Percentiles rank a stretch among this genome's conserved stretches.
Evolutionary conservation across 1,140 invertebrate species (phyloP).

Genomic region (Zeugodacus cucurbitae): DNA sequence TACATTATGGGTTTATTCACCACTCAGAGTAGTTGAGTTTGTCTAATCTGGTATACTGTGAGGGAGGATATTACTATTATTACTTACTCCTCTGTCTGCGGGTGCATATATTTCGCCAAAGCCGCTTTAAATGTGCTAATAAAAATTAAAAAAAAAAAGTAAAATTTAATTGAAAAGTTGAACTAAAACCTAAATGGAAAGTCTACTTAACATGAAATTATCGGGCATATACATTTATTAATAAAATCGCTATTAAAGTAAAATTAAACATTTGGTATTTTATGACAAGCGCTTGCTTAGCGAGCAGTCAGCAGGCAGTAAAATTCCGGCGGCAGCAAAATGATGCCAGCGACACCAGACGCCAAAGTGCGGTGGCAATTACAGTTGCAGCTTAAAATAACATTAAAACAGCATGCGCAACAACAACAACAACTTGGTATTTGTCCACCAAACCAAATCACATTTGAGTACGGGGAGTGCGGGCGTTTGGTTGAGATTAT

Average conservation of each 20-base stretch:
- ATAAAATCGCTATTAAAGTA: slow-evolving; percentile 31
- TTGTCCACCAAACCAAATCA: neutral
- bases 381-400: slow-evolving; percentile 11
- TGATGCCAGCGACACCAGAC: neutral
- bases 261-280: slow-evolving; percentile 17
- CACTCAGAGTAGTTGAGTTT: too few relatives aligned
- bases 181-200: neutral
- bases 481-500: neutral
- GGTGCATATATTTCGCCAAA: too few relatives aligned
- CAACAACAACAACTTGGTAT: neutral
- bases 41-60: too few relatives aligned
- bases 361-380: slow-evolving; percentile 31
- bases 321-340: neutral
- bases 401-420: neutral
- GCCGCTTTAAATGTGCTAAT: too few relatives aligned
- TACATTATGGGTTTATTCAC: too few relatives aligned
- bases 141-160: too few relatives aligned
- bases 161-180: too few relatives aligned
- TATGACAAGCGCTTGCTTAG: neutral
- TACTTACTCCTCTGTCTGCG: too few relatives aligned
- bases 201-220: neutral
- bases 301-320: neutral
- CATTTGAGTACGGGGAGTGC: neutral
- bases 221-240: neutral
- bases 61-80: too few relatives aligned